phyloP scores from a whole-genome alignment of 2,797 vertebrate genomes.

The Petrocephalus schoutedeni region DNA sequence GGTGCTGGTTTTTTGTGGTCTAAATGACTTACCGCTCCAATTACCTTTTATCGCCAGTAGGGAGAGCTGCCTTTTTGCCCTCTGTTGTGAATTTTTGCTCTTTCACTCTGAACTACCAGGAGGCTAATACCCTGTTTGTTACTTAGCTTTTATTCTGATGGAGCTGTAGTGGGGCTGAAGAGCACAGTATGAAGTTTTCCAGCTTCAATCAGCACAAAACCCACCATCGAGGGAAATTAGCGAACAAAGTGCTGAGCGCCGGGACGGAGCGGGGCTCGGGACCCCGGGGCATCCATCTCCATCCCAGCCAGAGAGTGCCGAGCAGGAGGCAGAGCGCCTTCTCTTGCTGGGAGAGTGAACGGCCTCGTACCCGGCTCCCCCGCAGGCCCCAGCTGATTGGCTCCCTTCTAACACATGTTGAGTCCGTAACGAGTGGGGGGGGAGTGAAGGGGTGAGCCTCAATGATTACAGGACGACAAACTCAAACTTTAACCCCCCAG shows the following conservation, averaged over 20 bases:
- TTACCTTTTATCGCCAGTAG: conserved; percentile 6
- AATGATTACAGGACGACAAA: neutral
- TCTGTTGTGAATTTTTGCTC: neutral
- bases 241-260: neutral
- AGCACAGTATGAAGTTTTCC: conserved; percentile 1
- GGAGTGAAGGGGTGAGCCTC: neutral
- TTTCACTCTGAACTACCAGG: conserved; percentile 5
- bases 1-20: neutral
- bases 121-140: neutral
- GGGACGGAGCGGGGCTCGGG: neutral
- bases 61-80: neutral
- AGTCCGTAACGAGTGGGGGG: neutral
- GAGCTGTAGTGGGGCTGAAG: conserved; percentile 13
- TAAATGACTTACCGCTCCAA: conserved; percentile 28
- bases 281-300: neutral
- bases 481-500: neutral
- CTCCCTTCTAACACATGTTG: neutral
- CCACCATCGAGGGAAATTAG: neutral
- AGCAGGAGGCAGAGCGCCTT: neutral
- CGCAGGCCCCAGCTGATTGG: neutral
- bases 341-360: neutral
- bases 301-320: neutral
- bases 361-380: neutral
- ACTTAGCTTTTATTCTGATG: neutral
- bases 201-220: neutral